Evolutionary conservation across 2,888 invertebrate genomes (phyloP).

Genomic region (Sceliomorpha sp.): DNA sequence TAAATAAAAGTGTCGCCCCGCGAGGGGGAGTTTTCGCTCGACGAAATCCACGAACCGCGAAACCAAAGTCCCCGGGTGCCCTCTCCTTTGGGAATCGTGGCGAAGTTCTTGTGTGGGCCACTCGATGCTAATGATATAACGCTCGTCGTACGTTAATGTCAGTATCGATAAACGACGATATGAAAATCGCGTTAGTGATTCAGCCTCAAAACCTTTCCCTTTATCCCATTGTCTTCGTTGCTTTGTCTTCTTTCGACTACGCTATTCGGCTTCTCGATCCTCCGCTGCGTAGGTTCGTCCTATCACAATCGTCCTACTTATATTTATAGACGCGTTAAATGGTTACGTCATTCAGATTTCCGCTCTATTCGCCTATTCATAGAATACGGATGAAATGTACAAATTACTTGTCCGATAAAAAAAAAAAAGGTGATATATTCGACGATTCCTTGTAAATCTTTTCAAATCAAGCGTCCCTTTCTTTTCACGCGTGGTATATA

Average conservation of each 20-base stretch:
- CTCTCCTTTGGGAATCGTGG: slow-evolving; percentile 8
- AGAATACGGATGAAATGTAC: no score
- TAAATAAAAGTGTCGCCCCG: neutral
- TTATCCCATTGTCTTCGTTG: slow-evolving; percentile 20
- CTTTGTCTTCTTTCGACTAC: slow-evolving; percentile 39
- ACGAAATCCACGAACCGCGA: slow-evolving; percentile 16
- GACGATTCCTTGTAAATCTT: no score
- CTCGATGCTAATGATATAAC: slow-evolving; percentile 17
- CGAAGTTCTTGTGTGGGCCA: no score
- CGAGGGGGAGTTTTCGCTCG: neutral
- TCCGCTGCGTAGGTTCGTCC: slow-evolving; percentile 17
- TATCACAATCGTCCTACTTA: no score
- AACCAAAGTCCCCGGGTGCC: slow-evolving; percentile 3
- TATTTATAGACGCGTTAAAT: no score
- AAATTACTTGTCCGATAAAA: no score
- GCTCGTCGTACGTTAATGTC: slow-evolving; percentile 23
- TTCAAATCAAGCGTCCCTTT: neutral
- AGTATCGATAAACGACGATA: slow-evolving; percentile 27
- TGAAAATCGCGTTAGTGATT: slow-evolving; percentile 43
- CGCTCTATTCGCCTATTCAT: no score
- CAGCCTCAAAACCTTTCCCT: slow-evolving; percentile 20
- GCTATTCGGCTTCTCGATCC: slow-evolving; percentile 20
- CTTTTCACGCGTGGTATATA: neutral
- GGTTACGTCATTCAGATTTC: slow-evolving; percentile 4
- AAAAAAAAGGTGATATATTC: no score